A percentile compares a stretch with the other conserved stretches of the same genome.
These are phyloP conservation scores for Canis aureus DNA, from an alignment of 2,113 vertebrate genomes.

Conservation along the genomic window DNA sequence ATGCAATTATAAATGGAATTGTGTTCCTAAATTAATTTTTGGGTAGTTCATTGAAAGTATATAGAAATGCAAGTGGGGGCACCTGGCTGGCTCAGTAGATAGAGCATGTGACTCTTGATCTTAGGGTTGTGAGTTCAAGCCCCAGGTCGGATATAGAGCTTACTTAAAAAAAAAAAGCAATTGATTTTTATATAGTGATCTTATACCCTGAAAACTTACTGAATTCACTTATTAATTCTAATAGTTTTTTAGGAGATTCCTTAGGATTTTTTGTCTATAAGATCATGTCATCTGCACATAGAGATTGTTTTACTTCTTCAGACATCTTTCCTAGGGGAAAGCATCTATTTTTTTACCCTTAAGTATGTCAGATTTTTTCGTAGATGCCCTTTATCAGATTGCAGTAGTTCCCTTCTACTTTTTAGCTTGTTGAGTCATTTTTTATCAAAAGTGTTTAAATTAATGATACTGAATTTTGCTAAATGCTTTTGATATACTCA, in stretches of 20 bases:
- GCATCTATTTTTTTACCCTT: not conserved
- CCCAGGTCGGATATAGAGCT: not conserved
- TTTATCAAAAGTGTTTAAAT: not conserved
- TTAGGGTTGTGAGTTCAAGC: not conserved
- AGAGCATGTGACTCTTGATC: not conserved
- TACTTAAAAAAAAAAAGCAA: not conserved
- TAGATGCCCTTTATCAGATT: not conserved
- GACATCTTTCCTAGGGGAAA: not conserved
- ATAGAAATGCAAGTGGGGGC: not conserved
- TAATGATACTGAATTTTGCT: not conserved
- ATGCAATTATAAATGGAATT: constrained; percentile 15
- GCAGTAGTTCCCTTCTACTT: not conserved
- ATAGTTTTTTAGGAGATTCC: not conserved
- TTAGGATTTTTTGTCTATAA: constrained; percentile 7
- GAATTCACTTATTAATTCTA: not conserved
- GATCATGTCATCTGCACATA: not conserved
- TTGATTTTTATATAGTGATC: not conserved
- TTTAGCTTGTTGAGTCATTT: not conserved
- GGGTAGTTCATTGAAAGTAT: not conserved
- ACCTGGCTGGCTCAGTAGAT: not conserved
- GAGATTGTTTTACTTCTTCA: not conserved
- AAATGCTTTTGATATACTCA: not conserved
- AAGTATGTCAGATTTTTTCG: not conserved
- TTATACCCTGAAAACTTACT: constrained; percentile 1
- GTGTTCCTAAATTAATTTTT: constrained; percentile 40